Conservation (phyloP, 2,797 vertebrate genomes). For the Triplophysa bombifrons region DNA sequence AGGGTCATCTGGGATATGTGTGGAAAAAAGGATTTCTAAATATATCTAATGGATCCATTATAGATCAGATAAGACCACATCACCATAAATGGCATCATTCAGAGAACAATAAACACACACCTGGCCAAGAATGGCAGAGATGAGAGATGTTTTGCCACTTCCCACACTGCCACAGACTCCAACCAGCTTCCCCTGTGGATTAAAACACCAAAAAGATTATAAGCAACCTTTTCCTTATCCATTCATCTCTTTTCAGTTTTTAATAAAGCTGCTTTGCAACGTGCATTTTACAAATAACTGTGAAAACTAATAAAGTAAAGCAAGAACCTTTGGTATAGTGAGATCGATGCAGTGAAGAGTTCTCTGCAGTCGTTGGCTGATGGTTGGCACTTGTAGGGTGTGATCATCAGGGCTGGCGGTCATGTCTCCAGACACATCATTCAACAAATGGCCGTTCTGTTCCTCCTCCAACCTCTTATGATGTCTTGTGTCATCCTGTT, state of each 20-base stretch:
- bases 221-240: neutral
- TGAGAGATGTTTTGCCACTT: slow-evolving; percentile 91
- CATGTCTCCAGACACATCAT: slow-evolving; percentile 69
- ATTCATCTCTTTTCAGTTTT: neutral
- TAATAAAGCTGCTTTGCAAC: slow-evolving; percentile 54
- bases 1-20: slow-evolving; percentile 82
- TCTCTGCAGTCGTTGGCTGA: slow-evolving; percentile 82
- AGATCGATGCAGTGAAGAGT: slow-evolving; percentile 85
- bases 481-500: slow-evolving; percentile 54
- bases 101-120: slow-evolving; percentile 67
- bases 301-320: neutral
- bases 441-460: slow-evolving; percentile 83
- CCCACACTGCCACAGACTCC: slow-evolving; percentile 93
- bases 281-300: neutral
- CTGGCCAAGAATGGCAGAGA: slow-evolving; percentile 91
- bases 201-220: neutral
- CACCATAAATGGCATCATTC: neutral
- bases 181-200: slow-evolving; percentile 83
- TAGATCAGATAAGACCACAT: neutral
- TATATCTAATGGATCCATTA: neutral
- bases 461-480: slow-evolving; percentile 79
- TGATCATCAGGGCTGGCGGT: slow-evolving; percentile 79
- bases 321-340: slow-evolving; percentile 81
- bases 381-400: slow-evolving; percentile 71
- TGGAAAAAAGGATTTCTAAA: neutral